Conservation (phyloP, 2,888 invertebrate species). For the Embidobia sp. region DNA sequence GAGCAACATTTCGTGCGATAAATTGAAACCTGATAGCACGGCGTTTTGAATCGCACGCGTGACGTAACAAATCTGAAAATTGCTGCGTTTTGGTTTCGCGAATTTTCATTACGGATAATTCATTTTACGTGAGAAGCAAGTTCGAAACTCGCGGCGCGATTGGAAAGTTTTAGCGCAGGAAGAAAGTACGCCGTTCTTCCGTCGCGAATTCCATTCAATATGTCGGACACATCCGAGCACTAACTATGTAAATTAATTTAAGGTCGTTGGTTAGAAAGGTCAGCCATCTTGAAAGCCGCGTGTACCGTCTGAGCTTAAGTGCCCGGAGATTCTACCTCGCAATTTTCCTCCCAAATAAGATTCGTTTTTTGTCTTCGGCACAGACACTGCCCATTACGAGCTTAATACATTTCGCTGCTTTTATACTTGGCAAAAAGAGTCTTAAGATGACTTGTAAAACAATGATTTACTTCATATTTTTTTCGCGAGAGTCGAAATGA, state of each 20-base stretch:
- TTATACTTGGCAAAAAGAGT: conserved; percentile 17
- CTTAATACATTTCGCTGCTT: conserved; percentile 21
- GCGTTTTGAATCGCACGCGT: no score
- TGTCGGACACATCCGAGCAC: conserved; percentile 57
- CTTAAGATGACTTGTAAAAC: conserved; percentile 4
- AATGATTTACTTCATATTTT: no score
- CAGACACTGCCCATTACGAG: conserved; percentile 10
- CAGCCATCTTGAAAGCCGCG: conserved; percentile 53
- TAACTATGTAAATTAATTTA: conserved; percentile 64
- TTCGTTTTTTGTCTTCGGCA: conserved; percentile 38
- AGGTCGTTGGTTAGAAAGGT: conserved; percentile 51
- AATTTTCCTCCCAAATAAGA: conserved; percentile 41
- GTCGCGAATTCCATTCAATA: conserved; percentile 54
- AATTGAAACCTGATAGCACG: no score
- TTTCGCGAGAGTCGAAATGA: no score
- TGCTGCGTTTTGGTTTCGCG: conserved; percentile 16
- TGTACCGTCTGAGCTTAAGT: conserved; percentile 57
- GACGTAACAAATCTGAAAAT: no score
- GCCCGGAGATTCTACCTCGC: conserved; percentile 21
- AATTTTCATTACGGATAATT: conserved; percentile 54
- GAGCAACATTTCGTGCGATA: no score
- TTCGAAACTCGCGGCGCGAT: conserved; percentile 50
- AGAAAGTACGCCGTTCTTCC: conserved; percentile 47
- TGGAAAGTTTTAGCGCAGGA: conserved; percentile 57
- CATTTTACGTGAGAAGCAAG: conserved; percentile 39